These are phyloP conservation scores for Euleptes europaea DNA, from an alignment of 2,113 vertebrate genomes.

Conservation along the genomic window DNA sequence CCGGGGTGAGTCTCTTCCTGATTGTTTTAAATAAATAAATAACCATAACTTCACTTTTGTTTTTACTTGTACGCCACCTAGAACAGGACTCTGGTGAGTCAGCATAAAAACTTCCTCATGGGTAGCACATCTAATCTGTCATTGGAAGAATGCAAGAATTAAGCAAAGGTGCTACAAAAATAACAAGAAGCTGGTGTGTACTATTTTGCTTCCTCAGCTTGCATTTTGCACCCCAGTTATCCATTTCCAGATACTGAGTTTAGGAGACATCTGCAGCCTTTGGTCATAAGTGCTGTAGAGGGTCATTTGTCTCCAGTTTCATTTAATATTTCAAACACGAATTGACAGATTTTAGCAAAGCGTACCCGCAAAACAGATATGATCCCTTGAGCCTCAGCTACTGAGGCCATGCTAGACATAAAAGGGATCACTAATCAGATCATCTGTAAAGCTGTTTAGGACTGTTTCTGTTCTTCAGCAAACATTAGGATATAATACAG, in stretches of 20 bases:
- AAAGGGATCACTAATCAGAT: background rate
- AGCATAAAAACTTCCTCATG: too few relatives aligned
- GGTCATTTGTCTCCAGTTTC: background rate
- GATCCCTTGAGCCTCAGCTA: background rate
- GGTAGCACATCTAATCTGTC: too few relatives aligned
- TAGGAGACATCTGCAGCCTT: background rate
- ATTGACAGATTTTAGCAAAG: background rate
- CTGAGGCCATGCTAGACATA: background rate
- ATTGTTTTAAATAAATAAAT: too few relatives aligned
- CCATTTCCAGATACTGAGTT: background rate
- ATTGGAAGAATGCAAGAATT: too few relatives aligned
- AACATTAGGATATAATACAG: background rate
- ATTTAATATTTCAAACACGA: background rate
- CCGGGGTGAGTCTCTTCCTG: too few relatives aligned
- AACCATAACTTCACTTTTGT: too few relatives aligned
- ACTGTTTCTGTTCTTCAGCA: background rate
- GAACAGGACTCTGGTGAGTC: too few relatives aligned
- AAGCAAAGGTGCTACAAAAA: background rate
- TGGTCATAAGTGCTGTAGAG: background rate
- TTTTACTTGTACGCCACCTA: too few relatives aligned
- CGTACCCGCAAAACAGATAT: background rate
- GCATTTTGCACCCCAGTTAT: too few relatives aligned
- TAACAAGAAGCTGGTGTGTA: background rate
- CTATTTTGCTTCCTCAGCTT: background rate
- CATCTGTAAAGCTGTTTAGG: background rate